These are phyloP conservation scores for Albula goreensis DNA, from an alignment of 2,113 vertebrate genomes.

Conservation along the genomic window DNA sequence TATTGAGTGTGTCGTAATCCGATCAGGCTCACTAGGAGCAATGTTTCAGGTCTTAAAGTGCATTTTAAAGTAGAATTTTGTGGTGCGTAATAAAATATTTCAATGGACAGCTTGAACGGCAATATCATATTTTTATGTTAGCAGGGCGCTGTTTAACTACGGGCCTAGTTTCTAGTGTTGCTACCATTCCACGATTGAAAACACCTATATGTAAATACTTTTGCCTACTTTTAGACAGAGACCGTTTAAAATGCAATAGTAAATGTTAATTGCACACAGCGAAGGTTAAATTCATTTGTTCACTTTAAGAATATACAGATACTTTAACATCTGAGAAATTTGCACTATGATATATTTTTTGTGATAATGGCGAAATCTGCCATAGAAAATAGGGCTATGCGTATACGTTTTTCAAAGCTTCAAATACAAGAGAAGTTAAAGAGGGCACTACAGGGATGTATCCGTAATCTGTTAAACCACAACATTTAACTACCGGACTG, in stretches of 20 bases:
- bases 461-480: background rate
- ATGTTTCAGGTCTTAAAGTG: background rate
- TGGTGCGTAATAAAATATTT: background rate
- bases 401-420: background rate
- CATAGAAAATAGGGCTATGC: background rate
- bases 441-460: background rate
- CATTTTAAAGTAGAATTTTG: background rate
- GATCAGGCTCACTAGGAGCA: background rate
- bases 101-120: background rate
- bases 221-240: no score
- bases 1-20: conserved; percentile 9
- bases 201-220: no score
- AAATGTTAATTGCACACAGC: background rate
- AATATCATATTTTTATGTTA: background rate
- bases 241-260: no score
- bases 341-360: background rate
- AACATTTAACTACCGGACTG: background rate
- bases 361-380: background rate
- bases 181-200: background rate
- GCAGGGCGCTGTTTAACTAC: background rate
- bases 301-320: background rate
- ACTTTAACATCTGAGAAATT: background rate
- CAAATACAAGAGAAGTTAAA: background rate
- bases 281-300: background rate
- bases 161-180: background rate